Conservation (phyloP, 2,797 vertebrate genomes). For the Hydrolagus colliei region DNA sequence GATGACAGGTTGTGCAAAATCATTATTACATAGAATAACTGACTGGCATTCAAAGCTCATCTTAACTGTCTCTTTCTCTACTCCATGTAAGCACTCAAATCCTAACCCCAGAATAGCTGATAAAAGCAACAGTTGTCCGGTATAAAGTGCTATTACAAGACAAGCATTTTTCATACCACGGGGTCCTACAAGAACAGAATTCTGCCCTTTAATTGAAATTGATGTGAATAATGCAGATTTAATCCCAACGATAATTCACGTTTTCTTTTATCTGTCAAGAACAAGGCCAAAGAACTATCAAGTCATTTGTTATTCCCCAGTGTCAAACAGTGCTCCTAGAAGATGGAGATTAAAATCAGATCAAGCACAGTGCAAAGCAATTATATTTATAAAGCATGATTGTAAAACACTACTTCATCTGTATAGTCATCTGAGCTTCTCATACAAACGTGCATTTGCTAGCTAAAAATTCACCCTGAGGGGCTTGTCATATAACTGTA, state of each 20-base stretch:
- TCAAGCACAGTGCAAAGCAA: background rate
- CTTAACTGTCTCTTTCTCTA: no score
- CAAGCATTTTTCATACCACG: background rate
- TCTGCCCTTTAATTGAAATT: background rate
- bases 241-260: background rate
- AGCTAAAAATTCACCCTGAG: background rate
- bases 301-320: background rate
- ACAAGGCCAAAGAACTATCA: background rate
- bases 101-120: no score
- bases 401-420: background rate
- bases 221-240: background rate
- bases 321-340: background rate
- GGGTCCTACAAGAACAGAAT: background rate
- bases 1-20: no score
- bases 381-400: background rate
- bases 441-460: background rate
- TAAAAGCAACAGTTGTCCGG: no score
- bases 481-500: no score
- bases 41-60: no score
- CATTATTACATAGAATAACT: no score
- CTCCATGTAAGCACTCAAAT: no score
- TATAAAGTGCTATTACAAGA: background rate
- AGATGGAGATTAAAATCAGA: background rate
- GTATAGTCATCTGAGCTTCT: background rate
- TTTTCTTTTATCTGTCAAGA: background rate